Base-by-base conservation (phyloP, 2,797 vertebrate genomes). In the Epinephelus malabaricus region DNA sequence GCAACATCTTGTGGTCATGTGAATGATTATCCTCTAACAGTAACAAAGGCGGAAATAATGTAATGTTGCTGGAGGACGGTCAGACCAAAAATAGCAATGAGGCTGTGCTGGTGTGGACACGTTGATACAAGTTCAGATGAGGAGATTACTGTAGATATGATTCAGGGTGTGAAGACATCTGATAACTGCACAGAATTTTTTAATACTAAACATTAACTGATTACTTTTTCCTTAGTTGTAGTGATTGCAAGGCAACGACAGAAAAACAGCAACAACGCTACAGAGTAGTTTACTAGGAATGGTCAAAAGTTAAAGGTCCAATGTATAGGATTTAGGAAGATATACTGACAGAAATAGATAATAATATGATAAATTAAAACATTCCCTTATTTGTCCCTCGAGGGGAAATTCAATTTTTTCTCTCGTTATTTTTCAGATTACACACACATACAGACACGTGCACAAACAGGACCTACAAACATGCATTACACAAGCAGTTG, bases 81-180 rank as follows among this genome's bases (percentile, higher is more conserved):
- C 45, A 43, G 21, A 66, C 25, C 21, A 25, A 56, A 72, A 76
- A 61, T 40, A 59, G 70, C 34, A 55, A 17, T 21, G 3, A 8
- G 2, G n/a, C 40, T 45, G 19, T 3, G 1, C 27, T n/a, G 30
- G 11, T 69, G 54, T 61, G 53, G 10, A 40, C 70, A 25, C 34
- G 75, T 49, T 27, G 50, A 67, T 62, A 11, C 58, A 61, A 67
- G 67, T 43, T 5, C 21, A 75, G 62, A 63, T 54, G 60, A 78
- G 51, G n/a, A 58, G 75, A 68, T 71, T 69, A 66, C 34, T n/a
- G 69, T 56, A 21, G 70, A 76, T 46, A 64, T 23, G 43, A 82
- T n/a, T 64, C 46, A 45, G 51, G 27, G n/a, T 47, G 58, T 69
- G 53, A 43, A 43, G 40, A 43, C 11, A 43, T 43, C 40, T 2